Evolutionary conservation across 2,888 invertebrate species (phyloP), one percentile per base, ranked within the genome.

Genomic region (Zootermopsis nevadensis): DNA sequence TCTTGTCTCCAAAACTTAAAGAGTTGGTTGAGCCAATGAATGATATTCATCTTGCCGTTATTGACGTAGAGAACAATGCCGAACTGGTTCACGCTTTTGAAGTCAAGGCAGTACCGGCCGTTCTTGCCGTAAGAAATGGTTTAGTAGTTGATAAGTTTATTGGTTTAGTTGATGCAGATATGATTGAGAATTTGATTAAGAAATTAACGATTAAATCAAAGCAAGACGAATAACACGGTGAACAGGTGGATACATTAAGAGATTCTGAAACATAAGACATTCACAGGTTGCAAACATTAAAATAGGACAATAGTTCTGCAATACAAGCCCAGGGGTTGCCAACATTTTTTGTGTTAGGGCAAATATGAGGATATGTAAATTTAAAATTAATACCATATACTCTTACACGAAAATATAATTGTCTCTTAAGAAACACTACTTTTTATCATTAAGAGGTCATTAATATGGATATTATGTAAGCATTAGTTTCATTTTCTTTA

Each of bases 101-200:
- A 88, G 96, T 96, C 0, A 96, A 96, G 90, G 96, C 96, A 48
- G 96, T 96, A 0, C 96, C 96, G 38, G 95, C 95, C 0, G 94
- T 95, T 15, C 92, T 96, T 88, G 96, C 96, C 19, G 95, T 97
- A 81, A 93, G 93, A 82, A 95, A 96, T 88, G 96, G 96, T 2
- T 91, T 95, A 35, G 94, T 97, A 80, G 94, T 96, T 30, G 96
- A 96, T 89, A 97, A 97, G 89, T 96, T 97, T 88, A 95, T 97
- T 86, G 97, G 97, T 0, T 89, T 97, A n/a, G 95, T 96, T 0
- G 96, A 96, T 88, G 93, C 94, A 0, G 92, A 93, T 86, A 95
- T 95, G 93, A 96, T 96, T 87, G 95, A 95, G 83, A 93, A 92
- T 84, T 92, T 96, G 85, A 95, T 96, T 88, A 92, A 93, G 85